Percentiles rank a stretch among this genome's conserved stretches.
These are phyloP conservation scores for Orthosia incerta DNA, from an alignment of 2,888 invertebrate species.

Conservation along the genomic window DNA sequence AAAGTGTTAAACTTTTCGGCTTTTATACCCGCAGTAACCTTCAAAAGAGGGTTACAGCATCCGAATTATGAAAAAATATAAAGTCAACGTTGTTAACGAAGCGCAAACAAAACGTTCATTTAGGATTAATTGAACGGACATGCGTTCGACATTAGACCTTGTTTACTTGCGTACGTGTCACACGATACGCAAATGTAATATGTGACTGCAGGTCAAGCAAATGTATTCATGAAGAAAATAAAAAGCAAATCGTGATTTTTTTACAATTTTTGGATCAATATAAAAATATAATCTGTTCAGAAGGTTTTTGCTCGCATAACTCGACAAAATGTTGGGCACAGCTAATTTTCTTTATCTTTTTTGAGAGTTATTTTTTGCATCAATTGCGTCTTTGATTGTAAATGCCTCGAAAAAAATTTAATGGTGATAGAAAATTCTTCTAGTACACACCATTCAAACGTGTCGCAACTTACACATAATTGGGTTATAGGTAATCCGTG, in stretches of 20 bases:
- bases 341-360: no score
- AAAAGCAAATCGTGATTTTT: no score
- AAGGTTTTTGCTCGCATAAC: no score
- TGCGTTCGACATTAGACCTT: slow-evolving; percentile 53
- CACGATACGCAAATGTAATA: slow-evolving; percentile 28
- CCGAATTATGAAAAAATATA: slow-evolving; percentile 47
- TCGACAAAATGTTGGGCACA: no score
- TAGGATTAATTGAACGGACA: slow-evolving; percentile 65
- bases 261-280: no score
- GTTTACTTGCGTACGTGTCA: slow-evolving; percentile 54
- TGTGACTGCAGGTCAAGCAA: slow-evolving; percentile 16
- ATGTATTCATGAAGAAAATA: slow-evolving; percentile 8
- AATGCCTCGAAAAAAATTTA: no score
- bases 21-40: not conserved
- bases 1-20: slow-evolving; percentile 3
- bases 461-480: not conserved
- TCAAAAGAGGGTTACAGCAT: not conserved
- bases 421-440: no score
- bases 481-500: not conserved
- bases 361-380: no score
- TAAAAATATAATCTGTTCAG: no score
- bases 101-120: slow-evolving; percentile 61
- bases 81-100: slow-evolving; percentile 44
- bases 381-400: no score
- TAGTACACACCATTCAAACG: not conserved